Base-by-base conservation (phyloP, 2,113 vertebrate species). In the Siphamia tubifer region DNA sequence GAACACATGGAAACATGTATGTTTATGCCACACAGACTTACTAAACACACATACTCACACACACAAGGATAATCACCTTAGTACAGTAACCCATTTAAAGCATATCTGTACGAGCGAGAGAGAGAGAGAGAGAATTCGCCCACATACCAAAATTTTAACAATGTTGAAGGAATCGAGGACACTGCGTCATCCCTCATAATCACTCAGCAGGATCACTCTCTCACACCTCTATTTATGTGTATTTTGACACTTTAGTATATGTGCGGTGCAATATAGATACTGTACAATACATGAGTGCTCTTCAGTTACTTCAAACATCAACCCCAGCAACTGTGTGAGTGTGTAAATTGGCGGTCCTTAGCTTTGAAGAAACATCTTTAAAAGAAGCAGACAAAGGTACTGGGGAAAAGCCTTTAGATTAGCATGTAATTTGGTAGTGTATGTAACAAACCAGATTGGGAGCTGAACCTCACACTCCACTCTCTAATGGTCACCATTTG, bases 51-150 rank as follows among this genome's bases (percentile, higher is more conserved):
- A 66, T 13, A 71, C 40, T 36, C 11, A 47, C 30, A 42, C 55
- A 81, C 66, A 53, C 68, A 67, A 30, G 43, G 28, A 79, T 74
- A 78, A 79, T 82, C 63, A 34, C 61, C 67, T 82, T 75, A 89
- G 69, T 85, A 85, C 84, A 81, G 81, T 89, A 87, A 86, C 82
- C 85, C 70, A 85, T 84, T 87, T 80, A 75, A 76, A 79, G 68
- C 67, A 62, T 65, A 68, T 72, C 68, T 52, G 65, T 61, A 67
- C 49, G 78, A 36, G 68, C 61, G 74, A 77, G 39, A 21, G 42
- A 48, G 27, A 45, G 43, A 27, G 53, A 34, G 58, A 51, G 42
- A 53, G 55, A 62, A 52, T 57, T 88, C 64, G 70, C 85, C 83
- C 65, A 87, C 84, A 61, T 68, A 81, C 53, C 68, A 61, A 87